These are phyloP conservation scores for Bursaphelenchus okinawaensis DNA, from an alignment of 2,888 invertebrate genomes.

Conservation along the genomic window DNA sequence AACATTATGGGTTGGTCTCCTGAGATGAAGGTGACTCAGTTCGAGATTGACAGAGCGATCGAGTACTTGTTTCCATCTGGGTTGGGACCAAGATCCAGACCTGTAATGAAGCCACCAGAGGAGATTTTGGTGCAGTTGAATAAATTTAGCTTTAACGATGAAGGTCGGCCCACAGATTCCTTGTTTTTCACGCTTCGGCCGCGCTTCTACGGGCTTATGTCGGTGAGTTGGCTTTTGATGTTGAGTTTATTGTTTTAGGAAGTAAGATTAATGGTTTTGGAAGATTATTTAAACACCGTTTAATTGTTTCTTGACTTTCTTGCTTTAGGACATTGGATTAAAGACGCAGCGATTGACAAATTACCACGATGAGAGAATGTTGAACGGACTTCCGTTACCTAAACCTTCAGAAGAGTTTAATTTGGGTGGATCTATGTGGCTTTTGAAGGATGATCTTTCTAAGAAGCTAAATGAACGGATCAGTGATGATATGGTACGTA, in stretches of 20 bases:
- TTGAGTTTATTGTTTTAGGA: conserved; percentile 26
- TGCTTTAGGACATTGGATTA: conserved; percentile 39
- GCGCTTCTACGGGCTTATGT: conserved; percentile 75
- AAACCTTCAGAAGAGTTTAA: conserved; percentile 16
- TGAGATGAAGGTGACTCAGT: conserved; percentile 55
- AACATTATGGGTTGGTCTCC: conserved; percentile 94
- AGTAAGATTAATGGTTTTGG: conserved; percentile 33
- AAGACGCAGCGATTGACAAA: conserved; percentile 37
- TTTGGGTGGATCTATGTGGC: conserved; percentile 60
- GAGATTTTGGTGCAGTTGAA: conserved; percentile 60
- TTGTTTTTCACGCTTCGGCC: conserved; percentile 86
- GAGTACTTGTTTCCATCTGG: conserved; percentile 93
- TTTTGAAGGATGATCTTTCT: conserved; percentile 41
- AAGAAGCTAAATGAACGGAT: conserved; percentile 45
- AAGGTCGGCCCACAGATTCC: conserved; percentile 81
- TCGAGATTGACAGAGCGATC: conserved; percentile 68
- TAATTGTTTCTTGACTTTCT: neutral
- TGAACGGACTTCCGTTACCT: conserved; percentile 16
- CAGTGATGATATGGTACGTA: conserved; percentile 40
- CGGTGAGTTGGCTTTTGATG: conserved; percentile 69
- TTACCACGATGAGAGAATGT: conserved; percentile 36
- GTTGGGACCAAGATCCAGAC: conserved; percentile 75
- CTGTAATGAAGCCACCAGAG: conserved; percentile 81
- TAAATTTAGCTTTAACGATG: conserved; percentile 61
- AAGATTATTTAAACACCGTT: conserved; percentile 15